Evolutionary conservation across 2,113 vertebrate genomes (phyloP).

Genomic region (Crotophaga sulcirostris): DNA sequence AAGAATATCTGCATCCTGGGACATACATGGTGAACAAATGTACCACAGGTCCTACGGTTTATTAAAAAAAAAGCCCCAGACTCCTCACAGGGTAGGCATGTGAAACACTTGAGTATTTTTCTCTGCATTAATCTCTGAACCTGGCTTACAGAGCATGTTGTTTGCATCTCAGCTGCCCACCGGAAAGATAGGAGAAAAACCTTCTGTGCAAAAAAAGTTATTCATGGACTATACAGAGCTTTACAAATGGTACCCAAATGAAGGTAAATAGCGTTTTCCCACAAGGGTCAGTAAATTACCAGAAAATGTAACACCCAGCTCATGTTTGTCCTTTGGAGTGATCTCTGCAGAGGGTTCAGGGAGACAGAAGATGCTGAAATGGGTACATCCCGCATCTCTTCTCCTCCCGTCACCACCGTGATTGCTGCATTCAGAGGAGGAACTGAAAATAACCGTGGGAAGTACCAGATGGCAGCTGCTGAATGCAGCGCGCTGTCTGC

Average conservation of each 20-base stretch:
- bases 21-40: background rate
- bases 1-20: background rate
- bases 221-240: background rate
- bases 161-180: background rate
- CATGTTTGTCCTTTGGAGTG: fast-evolving
- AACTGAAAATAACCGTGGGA: background rate
- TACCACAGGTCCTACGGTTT: background rate
- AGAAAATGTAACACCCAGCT: background rate
- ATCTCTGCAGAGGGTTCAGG: background rate
- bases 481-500: fast-evolving
- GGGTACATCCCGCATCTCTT: background rate
- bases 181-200: background rate
- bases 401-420: background rate
- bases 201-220: background rate
- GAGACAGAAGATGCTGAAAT: background rate
- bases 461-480: background rate
- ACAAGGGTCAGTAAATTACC: background rate
- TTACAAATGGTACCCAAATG: background rate
- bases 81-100: background rate
- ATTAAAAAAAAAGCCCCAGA: background rate
- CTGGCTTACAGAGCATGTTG: background rate
- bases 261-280: background rate
- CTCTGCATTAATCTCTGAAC: background rate
- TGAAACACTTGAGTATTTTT: background rate
- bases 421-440: background rate